Conservation (phyloP, 2,888 invertebrate species). For the Bombylius major region DNA sequence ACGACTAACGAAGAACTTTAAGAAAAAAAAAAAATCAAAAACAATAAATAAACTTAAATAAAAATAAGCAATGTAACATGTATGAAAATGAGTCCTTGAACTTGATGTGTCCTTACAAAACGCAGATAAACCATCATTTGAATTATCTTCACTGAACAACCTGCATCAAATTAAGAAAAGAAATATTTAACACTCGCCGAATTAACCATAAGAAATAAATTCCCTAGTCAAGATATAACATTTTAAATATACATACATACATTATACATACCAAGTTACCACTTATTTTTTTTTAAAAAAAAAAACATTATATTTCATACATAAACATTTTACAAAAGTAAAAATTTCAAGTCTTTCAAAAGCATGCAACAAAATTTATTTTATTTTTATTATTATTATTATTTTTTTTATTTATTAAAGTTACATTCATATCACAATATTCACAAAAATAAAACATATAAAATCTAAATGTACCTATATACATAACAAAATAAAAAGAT, state of each 20-base stretch:
- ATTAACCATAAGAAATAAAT: slow-evolving; percentile 7
- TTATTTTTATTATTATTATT: not conserved
- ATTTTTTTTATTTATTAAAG: not conserved
- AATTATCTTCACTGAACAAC: not conserved
- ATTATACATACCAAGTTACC: no score
- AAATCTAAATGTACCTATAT: not conserved
- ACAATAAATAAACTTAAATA: not conserved
- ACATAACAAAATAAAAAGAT: not conserved
- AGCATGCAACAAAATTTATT: not conserved
- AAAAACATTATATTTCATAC: no score
- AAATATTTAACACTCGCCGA: slow-evolving; percentile 7
- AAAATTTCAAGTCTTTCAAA: no score
- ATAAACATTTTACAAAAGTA: no score
- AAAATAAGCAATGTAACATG: not conserved
- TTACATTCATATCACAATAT: no score
- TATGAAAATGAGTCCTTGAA: not conserved
- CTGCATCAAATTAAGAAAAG: slow-evolving; percentile 8
- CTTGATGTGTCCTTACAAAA: not conserved
- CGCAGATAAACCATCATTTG: not conserved
- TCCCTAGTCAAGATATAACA: not conserved
- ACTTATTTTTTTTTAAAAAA: no score
- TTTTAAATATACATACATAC: not conserved
- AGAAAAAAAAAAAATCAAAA: not conserved
- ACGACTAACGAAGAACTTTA: not conserved
- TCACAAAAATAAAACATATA: not conserved